Base-by-base conservation (phyloP, 2,888 invertebrate genomes). In the Pedicia rivosa region DNA sequence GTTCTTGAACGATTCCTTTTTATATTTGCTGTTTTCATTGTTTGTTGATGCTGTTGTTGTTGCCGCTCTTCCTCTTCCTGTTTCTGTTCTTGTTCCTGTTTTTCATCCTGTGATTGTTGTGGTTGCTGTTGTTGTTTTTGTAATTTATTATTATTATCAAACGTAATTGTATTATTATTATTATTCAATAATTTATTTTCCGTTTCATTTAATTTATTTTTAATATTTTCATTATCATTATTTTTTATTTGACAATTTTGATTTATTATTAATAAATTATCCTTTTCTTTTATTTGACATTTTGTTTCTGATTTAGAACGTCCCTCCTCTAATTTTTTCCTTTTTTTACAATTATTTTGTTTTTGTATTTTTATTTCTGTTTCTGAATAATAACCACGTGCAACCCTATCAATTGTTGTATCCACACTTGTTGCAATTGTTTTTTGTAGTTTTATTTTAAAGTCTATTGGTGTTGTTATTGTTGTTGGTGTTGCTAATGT, bases 221-320 rank as follows among this genome's bases (percentile, higher is more conserved):
- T 32, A 20, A 13, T 20, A 7, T 32, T 32, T 32, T 32, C 13
- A 12, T 32, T 32, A 19, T 22, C 20, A 20, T 13, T 20, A 20
- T 20, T 5, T 6, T 20, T 20, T 20, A 20, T 6, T 20, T 20
- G 20, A 20, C 20, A 6, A 20, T 8, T 8, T 20, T 8, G 6
- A 6, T 5, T 20, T 20, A 8, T 20, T 20, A 20, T 20, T 20
- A 8, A 6, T 20, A 20, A n/a, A 20, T 20, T 31, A 10, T 56
- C 55, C 14, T 63, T 47, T 47, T 55, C 66, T 51, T 51, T 60
- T 56, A 54, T 70, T 17, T 35, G 25, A 26, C 25, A 2, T 14
- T 8, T 56, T 43, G 59, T 53, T 53, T 65, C 50, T 44, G 64
- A 52, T 54, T 64, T 55, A 53, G 69, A 56, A 51, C 70, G 51